A percentile compares a stretch with the other conserved stretches of the same genome.
phyloP scores from a whole-genome alignment of 2,888 invertebrate genomes.

The Thera britannica region DNA sequence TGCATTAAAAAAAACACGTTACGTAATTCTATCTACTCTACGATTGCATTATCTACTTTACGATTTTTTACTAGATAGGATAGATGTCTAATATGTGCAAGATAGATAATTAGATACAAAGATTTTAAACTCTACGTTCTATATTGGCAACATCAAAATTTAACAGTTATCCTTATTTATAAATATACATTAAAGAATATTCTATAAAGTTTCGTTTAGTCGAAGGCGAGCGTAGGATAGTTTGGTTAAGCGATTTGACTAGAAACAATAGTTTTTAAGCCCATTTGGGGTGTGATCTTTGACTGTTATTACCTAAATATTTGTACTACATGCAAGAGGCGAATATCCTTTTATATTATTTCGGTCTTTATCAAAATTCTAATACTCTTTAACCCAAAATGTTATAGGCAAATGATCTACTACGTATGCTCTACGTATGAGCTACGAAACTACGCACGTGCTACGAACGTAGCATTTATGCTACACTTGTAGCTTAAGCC shows the following conservation, averaged over 20 bases:
- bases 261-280: constrained; percentile 33
- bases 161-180: constrained; percentile 8
- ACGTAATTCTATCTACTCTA: not conserved
- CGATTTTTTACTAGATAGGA: not conserved
- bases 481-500: no score
- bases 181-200: constrained; percentile 20
- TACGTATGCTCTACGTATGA: constrained; percentile 3
- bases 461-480: not conserved
- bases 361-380: no score
- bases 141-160: constrained; percentile 2
- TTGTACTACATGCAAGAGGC: constrained; percentile 26
- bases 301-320: constrained; percentile 37
- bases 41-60: not conserved
- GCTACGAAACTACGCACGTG: not conserved
- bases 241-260: constrained; percentile 28
- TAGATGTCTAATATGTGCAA: not conserved
- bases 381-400: no score
- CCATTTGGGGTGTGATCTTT: constrained; percentile 33
- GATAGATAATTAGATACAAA: constrained; percentile 3
- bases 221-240: constrained; percentile 19
- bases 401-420: no score
- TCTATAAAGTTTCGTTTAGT: constrained; percentile 16
- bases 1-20: not conserved
- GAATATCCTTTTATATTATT: constrained; percentile 13
- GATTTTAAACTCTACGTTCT: constrained; percentile 9